phyloP scores from a whole-genome alignment of 2,888 invertebrate genomes.

The Plagodis dolabraria region DNA sequence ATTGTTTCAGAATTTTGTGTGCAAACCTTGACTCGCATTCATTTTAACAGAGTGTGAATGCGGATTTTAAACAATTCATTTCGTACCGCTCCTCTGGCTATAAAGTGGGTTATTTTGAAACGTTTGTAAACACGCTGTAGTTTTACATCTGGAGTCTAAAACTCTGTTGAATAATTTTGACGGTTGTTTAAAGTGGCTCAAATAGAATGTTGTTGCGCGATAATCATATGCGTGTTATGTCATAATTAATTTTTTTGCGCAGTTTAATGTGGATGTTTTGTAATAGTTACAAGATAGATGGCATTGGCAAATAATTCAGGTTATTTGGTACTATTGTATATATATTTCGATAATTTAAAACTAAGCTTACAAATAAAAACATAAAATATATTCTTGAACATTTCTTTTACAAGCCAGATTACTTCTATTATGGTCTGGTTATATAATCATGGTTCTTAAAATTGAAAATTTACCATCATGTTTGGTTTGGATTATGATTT shows the following conservation, averaged over 20 bases:
- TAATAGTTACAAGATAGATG: too few species aligned
- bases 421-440: too few species aligned
- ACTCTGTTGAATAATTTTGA: conserved; percentile 19
- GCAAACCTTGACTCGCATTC: conserved; percentile 12
- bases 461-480: too few species aligned
- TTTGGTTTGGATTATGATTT: too few species aligned
- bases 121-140: conserved; percentile 19
- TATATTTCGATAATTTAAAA: too few species aligned
- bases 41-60: conserved; percentile 11
- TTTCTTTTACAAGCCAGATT: too few species aligned
- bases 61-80: conserved; percentile 22
- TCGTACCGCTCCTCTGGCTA: conserved; percentile 14
- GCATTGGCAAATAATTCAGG: too few species aligned
- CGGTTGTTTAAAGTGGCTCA: conserved; percentile 19
- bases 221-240: not conserved
- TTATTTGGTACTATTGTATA: too few species aligned
- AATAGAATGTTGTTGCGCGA: conserved; percentile 7
- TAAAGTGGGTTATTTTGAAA: conserved; percentile 23
- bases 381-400: too few species aligned
- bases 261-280: too few species aligned
- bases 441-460: too few species aligned
- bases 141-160: conserved; percentile 16
- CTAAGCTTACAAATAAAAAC: too few species aligned
- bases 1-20: not conserved
- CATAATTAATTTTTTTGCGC: not conserved